Base-by-base conservation (phyloP, 2,113 vertebrate genomes). In the Hemiprocne comata region DNA sequence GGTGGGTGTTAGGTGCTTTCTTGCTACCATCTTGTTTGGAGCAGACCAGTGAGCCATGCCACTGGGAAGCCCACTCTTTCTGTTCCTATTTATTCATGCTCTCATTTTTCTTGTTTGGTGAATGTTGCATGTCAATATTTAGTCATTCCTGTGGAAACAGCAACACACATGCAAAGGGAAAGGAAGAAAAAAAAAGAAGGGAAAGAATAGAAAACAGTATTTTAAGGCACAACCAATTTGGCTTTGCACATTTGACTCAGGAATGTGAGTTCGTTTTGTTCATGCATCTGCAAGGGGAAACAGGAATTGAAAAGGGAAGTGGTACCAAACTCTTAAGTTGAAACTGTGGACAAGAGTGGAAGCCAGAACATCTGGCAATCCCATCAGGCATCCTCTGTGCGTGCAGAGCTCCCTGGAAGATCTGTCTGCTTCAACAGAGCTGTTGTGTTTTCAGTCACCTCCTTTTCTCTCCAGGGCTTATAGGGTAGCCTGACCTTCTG, bases 281-380 rank as follows among this genome's bases (percentile, higher is more conserved):
- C 74, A 17, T 23, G 40, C 69, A 72, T 40, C 62, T 89, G 76
- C 18, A 69, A 93, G 84, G 55, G 72, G 58, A 97, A 97, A 94
- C 87, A 93, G 94, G 94, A 97, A 95, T 83, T 75, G 60, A 70
- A 70, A 92, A 82, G 66, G 87, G 92, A 96, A 94, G 61, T 84
- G 25, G 64, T 85, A 86, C 81, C 85, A 84, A 92, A 72, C 40
- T 90, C 91, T 94, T 96, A 95, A 95, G 70, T 83, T 58, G 71
- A 91, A 85, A 67, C 21, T 40, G 13, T 40, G 78, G 71, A 50
- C 87, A 94, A 83, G 65, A 93, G 73, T 42, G 50, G 55, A 77
- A 95, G 91, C 64, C 85, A 96, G 83, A 74, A 72, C 9, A 3
- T 87, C 85, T 92, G 91, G 81, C 76, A 96, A 95, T 92, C 77